A percentile compares a stretch with the other conserved stretches of the same genome.
phyloP scores from a whole-genome alignment of 2,888 invertebrate genomes.

The Conops quadrifasciatus region DNA sequence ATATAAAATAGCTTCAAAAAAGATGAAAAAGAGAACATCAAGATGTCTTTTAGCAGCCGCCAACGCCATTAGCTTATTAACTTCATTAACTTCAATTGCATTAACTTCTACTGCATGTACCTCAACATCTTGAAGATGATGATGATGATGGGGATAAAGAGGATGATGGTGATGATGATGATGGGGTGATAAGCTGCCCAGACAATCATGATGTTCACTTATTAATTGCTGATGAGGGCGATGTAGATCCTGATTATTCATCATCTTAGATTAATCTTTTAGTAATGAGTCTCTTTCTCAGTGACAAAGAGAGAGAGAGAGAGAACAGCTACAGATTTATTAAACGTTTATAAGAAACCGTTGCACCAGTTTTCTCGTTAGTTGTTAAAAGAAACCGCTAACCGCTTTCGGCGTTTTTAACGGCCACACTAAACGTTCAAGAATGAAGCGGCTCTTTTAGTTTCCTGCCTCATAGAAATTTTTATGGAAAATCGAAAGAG shows the following conservation, averaged over 20 bases:
- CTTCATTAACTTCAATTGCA: no score
- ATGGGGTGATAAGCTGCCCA: constrained; percentile 57
- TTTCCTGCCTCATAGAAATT: not conserved
- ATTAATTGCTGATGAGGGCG: constrained; percentile 56
- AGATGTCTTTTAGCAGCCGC: no score
- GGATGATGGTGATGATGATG: constrained; percentile 56
- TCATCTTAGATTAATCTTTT: constrained; percentile 44
- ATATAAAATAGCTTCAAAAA: no score
- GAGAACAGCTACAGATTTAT: not conserved
- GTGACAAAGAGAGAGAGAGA: not conserved
- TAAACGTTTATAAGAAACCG: no score
- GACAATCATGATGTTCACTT: constrained; percentile 49
- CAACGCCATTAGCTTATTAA: no score
- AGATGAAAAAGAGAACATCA: no score
- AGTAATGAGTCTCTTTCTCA: not conserved
- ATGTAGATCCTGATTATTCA: constrained; percentile 52
- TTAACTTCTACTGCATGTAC: no score
- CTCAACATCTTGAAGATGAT: constrained; percentile 43
- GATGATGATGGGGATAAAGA: constrained; percentile 61
- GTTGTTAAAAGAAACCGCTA: not conserved
- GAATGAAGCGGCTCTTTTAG: not conserved
- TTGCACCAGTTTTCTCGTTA: no score
- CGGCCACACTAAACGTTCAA: constrained; percentile 46
- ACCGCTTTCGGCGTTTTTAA: constrained; percentile 2
- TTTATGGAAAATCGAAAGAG: constrained; percentile 12